Conservation (phyloP, 2,888 invertebrate genomes). For the Callyntrura sp. region DNA sequence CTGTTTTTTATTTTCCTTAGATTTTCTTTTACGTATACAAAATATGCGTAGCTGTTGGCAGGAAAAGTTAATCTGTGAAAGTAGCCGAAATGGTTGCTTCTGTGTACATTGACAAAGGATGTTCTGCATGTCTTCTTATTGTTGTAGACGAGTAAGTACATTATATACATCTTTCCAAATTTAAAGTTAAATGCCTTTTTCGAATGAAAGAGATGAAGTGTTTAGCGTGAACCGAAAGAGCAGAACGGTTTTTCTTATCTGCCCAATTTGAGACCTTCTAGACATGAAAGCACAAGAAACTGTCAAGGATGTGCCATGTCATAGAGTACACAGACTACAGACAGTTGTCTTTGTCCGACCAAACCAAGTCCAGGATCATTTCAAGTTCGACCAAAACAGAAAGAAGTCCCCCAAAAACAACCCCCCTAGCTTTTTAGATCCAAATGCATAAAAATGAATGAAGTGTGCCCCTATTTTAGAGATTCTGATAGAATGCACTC, state of each 20-base stretch:
- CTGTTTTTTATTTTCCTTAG: neutral
- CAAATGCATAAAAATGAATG: neutral
- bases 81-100: constrained; percentile 42
- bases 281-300: neutral
- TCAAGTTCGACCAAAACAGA: too few species aligned
- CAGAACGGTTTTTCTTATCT: constrained; percentile 50
- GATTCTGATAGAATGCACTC: neutral
- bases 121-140: neutral
- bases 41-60: neutral
- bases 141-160: too few species aligned
- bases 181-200: constrained; percentile 16
- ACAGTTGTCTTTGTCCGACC: too few species aligned
- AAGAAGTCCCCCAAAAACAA: too few species aligned
- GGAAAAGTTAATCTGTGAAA: constrained; percentile 67
- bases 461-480: too few species aligned
- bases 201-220: constrained; percentile 51
- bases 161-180: neutral
- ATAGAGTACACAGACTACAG: neutral
- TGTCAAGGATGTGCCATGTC: constrained; percentile 52
- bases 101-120: constrained; percentile 43
- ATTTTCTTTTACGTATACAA: neutral
- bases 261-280: too few species aligned
- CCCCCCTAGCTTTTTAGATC: too few species aligned
- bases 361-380: too few species aligned
- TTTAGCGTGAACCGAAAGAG: neutral